phyloP scores from a whole-genome alignment of 1,140 invertebrate genomes.

The Periplaneta americana region DNA sequence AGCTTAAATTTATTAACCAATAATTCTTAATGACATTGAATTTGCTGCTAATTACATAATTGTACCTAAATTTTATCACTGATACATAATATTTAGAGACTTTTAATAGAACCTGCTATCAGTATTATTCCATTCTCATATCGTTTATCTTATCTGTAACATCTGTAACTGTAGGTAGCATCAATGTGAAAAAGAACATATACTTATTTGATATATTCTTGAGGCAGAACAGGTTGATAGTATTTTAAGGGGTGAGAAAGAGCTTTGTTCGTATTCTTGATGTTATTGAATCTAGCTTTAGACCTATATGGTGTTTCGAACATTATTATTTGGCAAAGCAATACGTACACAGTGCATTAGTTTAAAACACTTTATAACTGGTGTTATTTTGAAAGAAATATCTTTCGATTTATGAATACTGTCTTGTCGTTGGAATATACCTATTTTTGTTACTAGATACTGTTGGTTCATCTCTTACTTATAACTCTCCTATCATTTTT shows the following conservation, averaged over 20 bases:
- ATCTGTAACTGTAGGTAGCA: too few species aligned
- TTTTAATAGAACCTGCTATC: not conserved
- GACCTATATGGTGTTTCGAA: not conserved
- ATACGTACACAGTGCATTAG: not conserved
- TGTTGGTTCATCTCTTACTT: not conserved
- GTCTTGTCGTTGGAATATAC: not conserved
- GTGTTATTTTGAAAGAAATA: not conserved
- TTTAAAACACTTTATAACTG: not conserved
- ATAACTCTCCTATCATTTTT: conserved; percentile 5
- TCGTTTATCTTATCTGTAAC: not conserved
- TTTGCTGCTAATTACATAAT: not conserved
- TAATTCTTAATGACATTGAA: not conserved
- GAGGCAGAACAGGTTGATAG: too few species aligned
- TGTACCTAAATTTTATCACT: not conserved
- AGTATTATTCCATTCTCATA: not conserved
- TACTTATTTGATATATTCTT: too few species aligned
- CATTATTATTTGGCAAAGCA: not conserved
- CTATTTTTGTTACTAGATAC: not conserved
- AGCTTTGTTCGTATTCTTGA: too few species aligned
- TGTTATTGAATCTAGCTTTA: not conserved
- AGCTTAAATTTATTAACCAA: not conserved
- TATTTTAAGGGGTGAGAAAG: too few species aligned
- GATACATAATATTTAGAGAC: not conserved
- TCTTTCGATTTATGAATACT: not conserved
- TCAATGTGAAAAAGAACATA: too few species aligned